phyloP scores from a whole-genome alignment of 2,113 vertebrate genomes.

The Xenopus borealis region DNA sequence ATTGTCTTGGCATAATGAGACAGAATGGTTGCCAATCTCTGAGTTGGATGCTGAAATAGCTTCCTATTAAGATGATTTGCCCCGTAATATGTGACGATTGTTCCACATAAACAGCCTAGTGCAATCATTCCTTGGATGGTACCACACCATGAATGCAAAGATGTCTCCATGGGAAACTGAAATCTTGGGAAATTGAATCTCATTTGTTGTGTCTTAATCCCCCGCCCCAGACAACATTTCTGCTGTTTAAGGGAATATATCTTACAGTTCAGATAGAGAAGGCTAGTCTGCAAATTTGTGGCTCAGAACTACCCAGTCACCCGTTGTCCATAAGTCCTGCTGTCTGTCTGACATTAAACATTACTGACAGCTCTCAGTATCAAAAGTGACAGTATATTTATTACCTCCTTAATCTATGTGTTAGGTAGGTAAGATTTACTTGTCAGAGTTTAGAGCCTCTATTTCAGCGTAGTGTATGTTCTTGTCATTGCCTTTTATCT shows the following conservation, averaged over 20 bases:
- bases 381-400: slow-evolving; percentile 33
- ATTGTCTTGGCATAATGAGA: background rate
- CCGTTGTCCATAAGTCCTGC: background rate
- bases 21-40: background rate
- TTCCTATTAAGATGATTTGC: slow-evolving; percentile 9
- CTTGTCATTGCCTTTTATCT: no score
- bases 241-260: background rate
- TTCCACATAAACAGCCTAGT: background rate
- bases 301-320: background rate
- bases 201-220: background rate
- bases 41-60: background rate
- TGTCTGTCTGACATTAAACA: slow-evolving; percentile 8
- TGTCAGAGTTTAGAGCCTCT: background rate
- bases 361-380: slow-evolving; percentile 18
- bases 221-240: background rate
- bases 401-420: slow-evolving; percentile 13
- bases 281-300: no score
- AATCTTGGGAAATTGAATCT: background rate
- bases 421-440: background rate
- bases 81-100: slow-evolving; percentile 7
- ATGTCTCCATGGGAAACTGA: background rate
- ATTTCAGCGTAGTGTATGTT: background rate
- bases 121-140: background rate
- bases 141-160: background rate
- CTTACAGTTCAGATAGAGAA: no score